A percentile compares a stretch with the other conserved stretches of the same genome.
Evolutionary conservation across 2,113 vertebrate genomes (phyloP).

Genomic region (Toxotes chatareus): DNA sequence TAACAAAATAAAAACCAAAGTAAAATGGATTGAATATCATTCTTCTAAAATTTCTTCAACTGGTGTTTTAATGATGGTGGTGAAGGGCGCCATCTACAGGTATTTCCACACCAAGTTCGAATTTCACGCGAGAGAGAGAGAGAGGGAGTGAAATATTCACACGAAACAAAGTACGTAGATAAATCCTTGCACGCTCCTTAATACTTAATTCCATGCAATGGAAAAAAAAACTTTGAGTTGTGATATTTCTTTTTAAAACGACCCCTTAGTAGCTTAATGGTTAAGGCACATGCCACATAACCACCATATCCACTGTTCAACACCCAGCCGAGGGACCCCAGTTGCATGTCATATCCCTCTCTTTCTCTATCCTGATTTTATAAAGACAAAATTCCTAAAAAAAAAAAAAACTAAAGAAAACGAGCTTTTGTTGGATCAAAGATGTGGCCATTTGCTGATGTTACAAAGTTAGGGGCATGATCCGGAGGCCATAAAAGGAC

Average conservation of each 20-base stretch:
- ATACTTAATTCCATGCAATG: background rate
- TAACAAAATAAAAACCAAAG: background rate
- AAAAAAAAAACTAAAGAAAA: background rate
- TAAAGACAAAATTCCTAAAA: background rate
- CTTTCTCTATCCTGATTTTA: too few species aligned
- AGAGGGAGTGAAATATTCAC: background rate
- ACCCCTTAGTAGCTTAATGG: background rate
- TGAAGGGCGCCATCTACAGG: conserved; percentile 10
- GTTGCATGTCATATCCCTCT: too few species aligned
- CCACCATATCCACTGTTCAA: background rate
- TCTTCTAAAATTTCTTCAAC: background rate
- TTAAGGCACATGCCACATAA: background rate
- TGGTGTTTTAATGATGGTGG: background rate
- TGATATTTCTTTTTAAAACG: background rate
- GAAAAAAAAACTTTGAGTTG: background rate
- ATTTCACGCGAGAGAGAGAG: background rate
- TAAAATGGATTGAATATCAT: background rate
- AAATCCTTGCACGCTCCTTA: background rate
- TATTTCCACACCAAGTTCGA: background rate
- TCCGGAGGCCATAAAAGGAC: too few species aligned
- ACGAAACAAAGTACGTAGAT: background rate
- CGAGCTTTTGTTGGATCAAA: background rate
- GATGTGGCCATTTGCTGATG: background rate
- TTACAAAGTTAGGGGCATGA: background rate
- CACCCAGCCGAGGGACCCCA: background rate